These are phyloP conservation scores for Lates japonicus DNA, from an alignment of 2,797 vertebrate genomes.

Conservation along the genomic window DNA sequence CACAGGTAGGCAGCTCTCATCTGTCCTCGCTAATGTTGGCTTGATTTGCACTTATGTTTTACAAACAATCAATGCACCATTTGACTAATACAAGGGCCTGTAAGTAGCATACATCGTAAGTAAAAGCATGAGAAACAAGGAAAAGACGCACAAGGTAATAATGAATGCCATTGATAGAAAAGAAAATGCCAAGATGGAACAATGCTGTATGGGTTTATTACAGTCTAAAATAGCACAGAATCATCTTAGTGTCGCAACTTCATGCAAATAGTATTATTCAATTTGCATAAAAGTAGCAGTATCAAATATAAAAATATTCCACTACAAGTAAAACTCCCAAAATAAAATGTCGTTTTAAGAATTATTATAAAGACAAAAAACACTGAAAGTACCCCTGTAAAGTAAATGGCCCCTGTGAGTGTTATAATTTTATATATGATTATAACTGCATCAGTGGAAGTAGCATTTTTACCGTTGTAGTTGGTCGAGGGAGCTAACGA, in stretches of 20 bases:
- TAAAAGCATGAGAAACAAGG: constrained; percentile 30
- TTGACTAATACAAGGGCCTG: constrained; percentile 70
- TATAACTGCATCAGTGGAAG: neutral
- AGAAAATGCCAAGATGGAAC: constrained; percentile 20
- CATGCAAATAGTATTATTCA: neutral
- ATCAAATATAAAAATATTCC: neutral
- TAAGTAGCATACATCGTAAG: constrained; percentile 49
- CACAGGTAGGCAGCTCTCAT: constrained; percentile 76
- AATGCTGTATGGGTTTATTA: neutral
- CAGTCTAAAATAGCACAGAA: constrained; percentile 17
- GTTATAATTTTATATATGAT: neutral
- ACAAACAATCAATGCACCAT: constrained; percentile 88
- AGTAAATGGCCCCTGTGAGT: neutral
- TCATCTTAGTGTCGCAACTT: neutral
- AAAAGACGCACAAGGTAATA: constrained; percentile 28
- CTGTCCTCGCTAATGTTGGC: constrained; percentile 72
- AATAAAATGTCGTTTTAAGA: too few species aligned
- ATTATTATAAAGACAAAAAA: too few species aligned
- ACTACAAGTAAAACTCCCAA: too few species aligned
- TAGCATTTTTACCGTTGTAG: neutral
- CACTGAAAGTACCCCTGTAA: too few species aligned
- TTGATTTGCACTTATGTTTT: constrained; percentile 88
- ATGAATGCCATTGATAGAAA: constrained; percentile 35
- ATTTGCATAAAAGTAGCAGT: neutral
- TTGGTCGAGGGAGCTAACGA: neutral